These are phyloP conservation scores for Peromyscus aztecus DNA, from an alignment of 2,797 vertebrate species.

Conservation along the genomic window DNA sequence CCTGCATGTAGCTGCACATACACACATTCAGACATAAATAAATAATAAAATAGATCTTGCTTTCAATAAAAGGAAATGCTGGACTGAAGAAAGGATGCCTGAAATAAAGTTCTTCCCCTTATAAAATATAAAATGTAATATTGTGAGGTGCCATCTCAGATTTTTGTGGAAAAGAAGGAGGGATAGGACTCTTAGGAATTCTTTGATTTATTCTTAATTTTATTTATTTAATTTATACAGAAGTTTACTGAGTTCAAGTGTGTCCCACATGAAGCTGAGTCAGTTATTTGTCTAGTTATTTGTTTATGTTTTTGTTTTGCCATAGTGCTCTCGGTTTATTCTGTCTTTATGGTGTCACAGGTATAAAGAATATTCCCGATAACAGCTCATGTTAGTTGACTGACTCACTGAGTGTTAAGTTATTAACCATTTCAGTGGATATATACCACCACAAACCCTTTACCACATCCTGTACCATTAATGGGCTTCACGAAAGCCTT, in stretches of 20 bases:
- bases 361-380: neutral
- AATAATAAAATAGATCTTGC: neutral
- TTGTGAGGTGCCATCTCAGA: neutral
- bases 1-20: no score
- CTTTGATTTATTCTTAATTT: neutral
- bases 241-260: neutral
- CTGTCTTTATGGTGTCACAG: neutral
- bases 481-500: neutral
- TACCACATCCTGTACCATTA: neutral
- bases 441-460: neutral
- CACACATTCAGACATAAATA: neutral
- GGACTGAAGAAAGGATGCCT: neutral
- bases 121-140: neutral
- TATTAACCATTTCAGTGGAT: neutral
- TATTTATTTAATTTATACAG: neutral
- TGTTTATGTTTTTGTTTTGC: neutral
- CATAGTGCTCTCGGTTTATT: neutral
- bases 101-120: neutral
- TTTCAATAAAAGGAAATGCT: neutral
- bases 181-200: slow-evolving; percentile 10
- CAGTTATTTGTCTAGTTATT: neutral
- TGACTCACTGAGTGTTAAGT: neutral
- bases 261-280: neutral
- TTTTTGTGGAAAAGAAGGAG: slow-evolving; percentile 33
- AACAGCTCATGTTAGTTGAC: neutral